These are phyloP conservation scores for Apis laboriosa DNA, from an alignment of 1,140 invertebrate species.

Conservation along the genomic window DNA sequence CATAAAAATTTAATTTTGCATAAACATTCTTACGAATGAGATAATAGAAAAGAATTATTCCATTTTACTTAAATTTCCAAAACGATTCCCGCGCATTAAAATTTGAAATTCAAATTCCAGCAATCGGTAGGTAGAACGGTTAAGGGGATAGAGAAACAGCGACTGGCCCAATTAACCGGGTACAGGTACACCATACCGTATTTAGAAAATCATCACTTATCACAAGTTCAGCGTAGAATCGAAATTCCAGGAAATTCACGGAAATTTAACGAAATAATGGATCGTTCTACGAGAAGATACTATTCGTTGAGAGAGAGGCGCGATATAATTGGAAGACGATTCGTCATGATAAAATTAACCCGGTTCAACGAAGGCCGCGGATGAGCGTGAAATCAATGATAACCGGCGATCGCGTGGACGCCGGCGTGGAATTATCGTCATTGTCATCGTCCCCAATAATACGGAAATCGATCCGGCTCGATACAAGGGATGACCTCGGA, in stretches of 20 bases:
- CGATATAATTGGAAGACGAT: slow-evolving; percentile 38
- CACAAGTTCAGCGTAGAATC: neutral
- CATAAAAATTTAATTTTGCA: too few species aligned
- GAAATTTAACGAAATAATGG: neutral
- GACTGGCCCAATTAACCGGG: too few species aligned
- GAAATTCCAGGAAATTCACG: neutral
- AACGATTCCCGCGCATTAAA: too few species aligned
- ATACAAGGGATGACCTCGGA: slow-evolving; percentile 48
- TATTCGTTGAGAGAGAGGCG: neutral
- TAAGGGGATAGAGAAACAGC: too few species aligned
- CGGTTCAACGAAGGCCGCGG: neutral
- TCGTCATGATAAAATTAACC: slow-evolving; percentile 45
- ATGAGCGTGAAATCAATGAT: slow-evolving; percentile 44
- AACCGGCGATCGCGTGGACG: slow-evolving; percentile 31
- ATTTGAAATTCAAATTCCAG: too few species aligned
- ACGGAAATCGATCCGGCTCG: slow-evolving; percentile 54
- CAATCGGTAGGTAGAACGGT: too few species aligned
- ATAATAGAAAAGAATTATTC: too few species aligned
- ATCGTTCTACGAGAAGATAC: neutral
- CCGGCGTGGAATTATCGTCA: slow-evolving; percentile 41
- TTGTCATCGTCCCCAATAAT: slow-evolving; percentile 54
- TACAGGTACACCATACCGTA: too few species aligned
- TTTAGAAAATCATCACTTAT: rapidly evolving
- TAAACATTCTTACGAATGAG: too few species aligned
- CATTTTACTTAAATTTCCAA: too few species aligned